These are phyloP conservation scores for Penaeus indicus DNA, from an alignment of 1,140 invertebrate species.

Conservation along the genomic window DNA sequence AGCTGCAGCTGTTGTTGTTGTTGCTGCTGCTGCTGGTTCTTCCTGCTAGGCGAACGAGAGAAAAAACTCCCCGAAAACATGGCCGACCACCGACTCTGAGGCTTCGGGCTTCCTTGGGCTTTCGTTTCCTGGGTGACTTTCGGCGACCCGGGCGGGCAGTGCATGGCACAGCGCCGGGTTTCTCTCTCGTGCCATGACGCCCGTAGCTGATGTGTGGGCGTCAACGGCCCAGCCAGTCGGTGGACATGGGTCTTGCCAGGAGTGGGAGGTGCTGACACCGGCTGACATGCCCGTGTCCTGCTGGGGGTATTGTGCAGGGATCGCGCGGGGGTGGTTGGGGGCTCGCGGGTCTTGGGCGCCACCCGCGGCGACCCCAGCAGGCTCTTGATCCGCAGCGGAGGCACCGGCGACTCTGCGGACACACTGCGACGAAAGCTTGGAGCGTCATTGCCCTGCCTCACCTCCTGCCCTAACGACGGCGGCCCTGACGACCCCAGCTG, in stretches of 20 bases:
- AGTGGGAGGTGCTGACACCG: conserved; percentile 65
- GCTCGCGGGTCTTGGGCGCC: conserved; percentile 63
- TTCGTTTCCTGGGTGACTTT: conserved; percentile 37
- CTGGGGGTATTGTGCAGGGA: conserved; percentile 64
- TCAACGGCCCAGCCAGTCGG: conserved; percentile 48
- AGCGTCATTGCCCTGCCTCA: conserved; percentile 51
- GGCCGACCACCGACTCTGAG: conserved; percentile 63
- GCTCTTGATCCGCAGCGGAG: conserved; percentile 59
- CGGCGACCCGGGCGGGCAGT: conserved; percentile 51
- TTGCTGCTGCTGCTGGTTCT: conserved; percentile 60
- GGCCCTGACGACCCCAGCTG: conserved; percentile 29
- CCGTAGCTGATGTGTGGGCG: conserved; percentile 61
- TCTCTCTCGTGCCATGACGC: conserved; percentile 65
- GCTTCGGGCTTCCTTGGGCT: conserved; percentile 63
- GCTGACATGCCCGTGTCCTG: conserved; percentile 61
- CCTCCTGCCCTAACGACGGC: conserved; percentile 38
- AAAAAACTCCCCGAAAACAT: conserved; percentile 65
- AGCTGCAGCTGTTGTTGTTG: conserved; percentile 42
- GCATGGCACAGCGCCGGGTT: conserved; percentile 63
- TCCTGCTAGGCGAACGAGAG: conserved; percentile 61
- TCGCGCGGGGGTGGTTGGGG: conserved; percentile 56
- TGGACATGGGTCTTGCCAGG: conserved; percentile 64
- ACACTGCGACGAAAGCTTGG: conserved; percentile 63
- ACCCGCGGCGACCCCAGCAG: conserved; percentile 61
- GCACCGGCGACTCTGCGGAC: conserved; percentile 63